A percentile compares a stretch with the other conserved stretches of the same genome.
Evolutionary conservation across 1,140 invertebrate species (phyloP).

Genomic region (Apis florea): DNA sequence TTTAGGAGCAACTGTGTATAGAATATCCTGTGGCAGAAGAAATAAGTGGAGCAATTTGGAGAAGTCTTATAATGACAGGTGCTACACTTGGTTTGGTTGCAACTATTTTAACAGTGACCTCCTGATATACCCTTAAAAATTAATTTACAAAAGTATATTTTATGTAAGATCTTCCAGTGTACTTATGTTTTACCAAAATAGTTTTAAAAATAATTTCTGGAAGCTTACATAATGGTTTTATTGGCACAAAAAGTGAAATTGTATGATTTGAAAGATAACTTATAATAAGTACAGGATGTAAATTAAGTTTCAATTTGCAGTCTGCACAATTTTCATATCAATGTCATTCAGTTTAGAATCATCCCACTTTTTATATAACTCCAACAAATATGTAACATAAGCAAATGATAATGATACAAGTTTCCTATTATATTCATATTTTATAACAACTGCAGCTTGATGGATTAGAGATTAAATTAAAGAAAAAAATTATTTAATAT

Average conservation of each 20-base stretch:
- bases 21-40: conserved; percentile 82
- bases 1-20: conserved; percentile 82
- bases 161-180: conserved; percentile 62
- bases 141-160: conserved; percentile 38
- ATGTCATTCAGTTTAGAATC: conserved; percentile 50
- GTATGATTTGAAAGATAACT: conserved; percentile 19
- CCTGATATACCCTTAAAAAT: conserved; percentile 66
- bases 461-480: conserved; percentile 72
- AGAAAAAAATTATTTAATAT: conserved; percentile 62
- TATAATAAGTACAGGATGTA: conserved; percentile 38
- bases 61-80: conserved; percentile 82
- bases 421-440: conserved; percentile 74
- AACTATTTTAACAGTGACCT: conserved; percentile 78
- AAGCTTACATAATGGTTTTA: conserved; percentile 19
- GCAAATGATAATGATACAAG: conserved; percentile 66
- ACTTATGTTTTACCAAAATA: conserved; percentile 75
- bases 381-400: conserved; percentile 46
- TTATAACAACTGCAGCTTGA: conserved; percentile 57
- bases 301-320: conserved; percentile 32
- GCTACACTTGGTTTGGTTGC: conserved; percentile 82
- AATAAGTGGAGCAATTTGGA: conserved; percentile 82
- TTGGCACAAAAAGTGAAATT: conserved; percentile 37
- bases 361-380: conserved; percentile 59
- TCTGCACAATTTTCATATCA: conserved; percentile 55
- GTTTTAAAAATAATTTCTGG: conserved; percentile 50